These are phyloP conservation scores for Sarcophaga caerulescens DNA, from an alignment of 2,888 invertebrate genomes.

Conservation along the genomic window DNA sequence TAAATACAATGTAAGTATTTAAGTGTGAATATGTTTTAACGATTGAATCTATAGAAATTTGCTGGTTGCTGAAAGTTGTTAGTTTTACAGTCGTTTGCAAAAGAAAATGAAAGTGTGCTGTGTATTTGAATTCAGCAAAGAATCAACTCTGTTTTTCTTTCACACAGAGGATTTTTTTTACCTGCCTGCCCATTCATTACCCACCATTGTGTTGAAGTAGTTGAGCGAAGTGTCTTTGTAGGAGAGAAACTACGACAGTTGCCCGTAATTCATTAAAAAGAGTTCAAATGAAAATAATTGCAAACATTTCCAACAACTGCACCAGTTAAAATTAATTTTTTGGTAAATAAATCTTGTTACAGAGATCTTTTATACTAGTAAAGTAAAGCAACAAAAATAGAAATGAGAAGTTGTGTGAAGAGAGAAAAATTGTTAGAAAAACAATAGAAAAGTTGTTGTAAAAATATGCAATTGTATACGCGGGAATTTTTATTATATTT, in stretches of 20 bases:
- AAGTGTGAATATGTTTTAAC: no score
- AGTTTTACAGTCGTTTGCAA: conserved; percentile 51
- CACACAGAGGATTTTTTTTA: conserved; percentile 50
- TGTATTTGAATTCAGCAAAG: conserved; percentile 63
- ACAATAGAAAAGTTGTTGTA: background rate
- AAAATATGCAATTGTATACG: background rate
- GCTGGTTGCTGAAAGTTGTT: background rate
- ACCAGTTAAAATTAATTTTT: background rate
- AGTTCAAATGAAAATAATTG: conserved; percentile 13
- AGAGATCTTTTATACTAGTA: background rate
- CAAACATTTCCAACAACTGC: background rate
- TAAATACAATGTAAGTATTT: conserved; percentile 23
- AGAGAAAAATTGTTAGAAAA: background rate
- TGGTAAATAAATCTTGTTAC: conserved; percentile 16
- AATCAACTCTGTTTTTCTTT: conserved; percentile 42
- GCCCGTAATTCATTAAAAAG: background rate
- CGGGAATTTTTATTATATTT: background rate
- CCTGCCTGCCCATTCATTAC: conserved; percentile 70
- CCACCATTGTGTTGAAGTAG: conserved; percentile 64
- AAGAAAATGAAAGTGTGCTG: conserved; percentile 55
- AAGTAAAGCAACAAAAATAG: conserved; percentile 3
- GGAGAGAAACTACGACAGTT: conserved; percentile 37
- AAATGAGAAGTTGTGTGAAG: background rate
- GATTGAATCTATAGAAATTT: background rate
- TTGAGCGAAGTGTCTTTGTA: conserved; percentile 16